phyloP scores from a whole-genome alignment of 2,888 invertebrate genomes.

The Agrotis segetum region DNA sequence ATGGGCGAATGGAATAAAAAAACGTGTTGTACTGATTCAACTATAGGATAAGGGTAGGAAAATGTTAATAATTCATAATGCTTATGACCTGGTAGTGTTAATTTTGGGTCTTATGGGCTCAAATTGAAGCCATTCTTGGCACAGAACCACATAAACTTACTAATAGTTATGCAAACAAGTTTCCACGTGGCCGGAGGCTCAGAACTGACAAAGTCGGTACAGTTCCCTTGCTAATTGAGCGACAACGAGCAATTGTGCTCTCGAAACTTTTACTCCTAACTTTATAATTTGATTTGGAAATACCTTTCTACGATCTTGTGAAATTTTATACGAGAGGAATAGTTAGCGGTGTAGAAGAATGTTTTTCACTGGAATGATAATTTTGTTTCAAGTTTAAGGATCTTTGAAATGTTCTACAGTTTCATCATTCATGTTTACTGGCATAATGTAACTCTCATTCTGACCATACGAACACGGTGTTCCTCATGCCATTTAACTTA shows the following conservation, averaged over 20 bases:
- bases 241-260: conserved; percentile 33
- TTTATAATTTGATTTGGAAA: conserved; percentile 12
- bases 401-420: neutral
- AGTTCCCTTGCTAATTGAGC: conserved; percentile 42
- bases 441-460: too few species aligned
- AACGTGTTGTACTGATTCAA: neutral
- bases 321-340: neutral
- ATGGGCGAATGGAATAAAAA: neutral
- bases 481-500: neutral
- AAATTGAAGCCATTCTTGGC: neutral
- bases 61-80: neutral
- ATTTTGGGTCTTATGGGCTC: neutral
- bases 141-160: conserved; percentile 9
- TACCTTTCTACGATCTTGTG: neutral
- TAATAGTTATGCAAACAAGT: conserved; percentile 39
- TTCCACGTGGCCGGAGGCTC: conserved; percentile 2
- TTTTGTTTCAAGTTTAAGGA: neutral
- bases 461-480: neutral
- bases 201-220: conserved; percentile 17
- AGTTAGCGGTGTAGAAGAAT: neutral
- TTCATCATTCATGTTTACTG: neutral
- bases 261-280: conserved; percentile 34
- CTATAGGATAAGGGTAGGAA: neutral
- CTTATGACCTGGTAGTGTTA: neutral
- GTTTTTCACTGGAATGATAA: neutral